Conservation (phyloP, 1,140 invertebrate genomes). For the Orchestia grillus region DNA sequence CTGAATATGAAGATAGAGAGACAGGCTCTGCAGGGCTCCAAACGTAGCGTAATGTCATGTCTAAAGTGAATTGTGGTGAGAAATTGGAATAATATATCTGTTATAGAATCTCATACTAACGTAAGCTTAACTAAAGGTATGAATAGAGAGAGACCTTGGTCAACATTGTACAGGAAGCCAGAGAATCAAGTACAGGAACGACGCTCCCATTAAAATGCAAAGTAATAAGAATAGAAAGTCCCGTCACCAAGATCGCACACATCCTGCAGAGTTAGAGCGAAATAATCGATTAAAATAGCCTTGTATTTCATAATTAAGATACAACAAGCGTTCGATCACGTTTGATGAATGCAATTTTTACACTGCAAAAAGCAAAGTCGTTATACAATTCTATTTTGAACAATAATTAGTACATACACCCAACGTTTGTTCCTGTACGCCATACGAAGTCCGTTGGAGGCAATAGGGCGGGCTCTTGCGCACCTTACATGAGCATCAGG, state of each 20-base stretch:
- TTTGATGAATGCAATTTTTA: not conserved
- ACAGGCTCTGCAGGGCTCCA: not conserved
- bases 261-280: not conserved
- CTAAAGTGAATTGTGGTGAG: not conserved
- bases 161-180: not conserved
- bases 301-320: not conserved
- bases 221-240: not conserved
- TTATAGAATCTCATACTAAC: not conserved
- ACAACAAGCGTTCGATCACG: not conserved
- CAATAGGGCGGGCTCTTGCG: too few relatives aligned
- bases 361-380: too few relatives aligned
- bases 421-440: too few relatives aligned
- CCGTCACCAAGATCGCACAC: not conserved
- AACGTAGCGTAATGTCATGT: not conserved
- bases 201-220: not conserved
- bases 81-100: not conserved
- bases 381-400: too few relatives aligned
- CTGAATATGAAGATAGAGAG: not conserved
- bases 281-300: not conserved
- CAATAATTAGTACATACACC: too few relatives aligned
- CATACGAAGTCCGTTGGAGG: too few relatives aligned
- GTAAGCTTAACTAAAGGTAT: not conserved
- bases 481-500: too few relatives aligned
- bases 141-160: not conserved
- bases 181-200: not conserved